Evolutionary conservation across 2,888 invertebrate species (phyloP), one percentile per base, ranked within the genome.

Genomic region (Habroteleia sp.): DNA sequence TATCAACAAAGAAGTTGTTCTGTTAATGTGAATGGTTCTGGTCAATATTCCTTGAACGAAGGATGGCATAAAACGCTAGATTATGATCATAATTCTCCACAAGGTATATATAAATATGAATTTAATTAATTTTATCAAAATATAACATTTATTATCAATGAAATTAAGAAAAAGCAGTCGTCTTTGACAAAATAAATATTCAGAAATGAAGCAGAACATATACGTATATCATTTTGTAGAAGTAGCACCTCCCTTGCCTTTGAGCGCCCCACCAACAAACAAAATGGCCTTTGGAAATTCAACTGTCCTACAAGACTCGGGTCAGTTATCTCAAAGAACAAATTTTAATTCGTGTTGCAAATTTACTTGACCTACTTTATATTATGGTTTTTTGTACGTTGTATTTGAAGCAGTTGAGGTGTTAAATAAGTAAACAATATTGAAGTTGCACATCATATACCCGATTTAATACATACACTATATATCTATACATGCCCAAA

Each of bases 191-290:
- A 13, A 13, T 33, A 33, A 33, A 33, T 7, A 7, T 29, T 6
- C 10, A 27, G 17, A 39, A 54, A 54, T 8, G 17, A 31, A 69
- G 27, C 14, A 58, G 35, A 68, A 72, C 66, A 77, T 75, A 50
- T 76, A 74, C 71, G 77, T 76, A 76, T 73, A 77, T 79, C 79
- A 77, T 85, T 83, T 86, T 89, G 87, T 90, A 89, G 91, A 91
- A 89, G 89, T 90, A 85, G 91, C 91, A 80, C 92, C 91, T 80
- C 91, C 92, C 72, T 88, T 92, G 83, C 92, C 92, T 82, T 89
- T 90, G 82, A 90, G 90, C 74, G 91, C 91, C 77, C 91, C 91
- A 74, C 89, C 88, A 69, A 82, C 85, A 73, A 77, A 50, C 77
- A 85, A 84, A 82, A 83, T 81, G 79, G 78, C 81, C 76, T 85